Evolutionary conservation across 2,797 vertebrate species (phyloP), one percentile per base, ranked within the genome.

Genomic region (Simalia tracyae): DNA sequence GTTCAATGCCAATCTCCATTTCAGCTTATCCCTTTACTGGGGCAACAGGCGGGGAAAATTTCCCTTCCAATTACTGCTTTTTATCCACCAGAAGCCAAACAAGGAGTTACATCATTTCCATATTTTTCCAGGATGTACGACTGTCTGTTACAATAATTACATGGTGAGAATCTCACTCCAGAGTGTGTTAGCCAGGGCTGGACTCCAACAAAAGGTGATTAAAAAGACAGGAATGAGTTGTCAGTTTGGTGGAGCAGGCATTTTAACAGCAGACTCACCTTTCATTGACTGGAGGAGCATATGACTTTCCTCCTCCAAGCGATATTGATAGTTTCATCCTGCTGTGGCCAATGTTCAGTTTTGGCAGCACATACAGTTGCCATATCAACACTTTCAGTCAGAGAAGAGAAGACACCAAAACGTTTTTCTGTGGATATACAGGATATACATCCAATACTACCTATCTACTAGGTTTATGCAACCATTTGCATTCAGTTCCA

Each of bases 291-390:
- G 0, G 57, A 36, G 0, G 7, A 42, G 5, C 1, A 0, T n/a
- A 84, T 54, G 54, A 17, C 11, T 31, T 8, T 64, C 19, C 26
- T 56, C 64, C 10, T 31, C 54, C 2, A 2, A 31, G 72, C 46
- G 0, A 1, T 17, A 54, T 0, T 3, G 36, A 59, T 0, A 76
- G 63, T 1, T 0, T 6, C 17, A 3, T 3, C n/a, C 46, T 31
- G 61, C 46, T 1, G 0, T 1, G 92, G 56, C 66, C 3, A 22
- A 0, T 5, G 14, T 86, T 86, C 88, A 28, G 87, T 19, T 28
- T 4, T 54, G 11, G 31, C 59, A 85, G 63, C 28, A 3, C 7
- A 19, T 57, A 8, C 92, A 50, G 72, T 88, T 91, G 86, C 89
- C 81, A 89, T 72, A 61, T 89, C 54, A 72, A 91, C 76, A 60